Evolutionary conservation across 2,797 vertebrate species (phyloP).

Genomic region (Alosa sapidissima): DNA sequence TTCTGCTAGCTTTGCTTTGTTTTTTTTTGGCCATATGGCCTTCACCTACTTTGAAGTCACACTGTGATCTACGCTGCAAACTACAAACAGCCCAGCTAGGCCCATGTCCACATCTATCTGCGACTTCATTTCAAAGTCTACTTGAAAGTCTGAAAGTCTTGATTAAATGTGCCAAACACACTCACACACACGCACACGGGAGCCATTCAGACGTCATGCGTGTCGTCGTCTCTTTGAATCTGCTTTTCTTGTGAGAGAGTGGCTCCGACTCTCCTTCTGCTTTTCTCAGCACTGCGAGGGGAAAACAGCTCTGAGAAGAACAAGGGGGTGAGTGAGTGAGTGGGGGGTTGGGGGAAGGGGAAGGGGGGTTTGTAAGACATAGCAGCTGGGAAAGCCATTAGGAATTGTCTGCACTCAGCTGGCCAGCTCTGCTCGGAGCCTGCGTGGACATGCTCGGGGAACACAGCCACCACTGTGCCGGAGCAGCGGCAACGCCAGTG

Average conservation of each 20-base stretch:
- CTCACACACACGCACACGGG: neutral
- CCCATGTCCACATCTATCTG: too few relatives aligned
- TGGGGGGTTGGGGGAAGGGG: neutral
- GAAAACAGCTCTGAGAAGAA: conserved; percentile 9
- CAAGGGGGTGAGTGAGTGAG: neutral
- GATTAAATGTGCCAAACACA: neutral
- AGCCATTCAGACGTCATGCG: neutral
- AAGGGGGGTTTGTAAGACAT: neutral
- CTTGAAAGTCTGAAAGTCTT: too few relatives aligned
- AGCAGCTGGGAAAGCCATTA: conserved; percentile 33
- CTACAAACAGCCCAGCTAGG: neutral
- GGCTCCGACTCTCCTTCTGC: too few relatives aligned
- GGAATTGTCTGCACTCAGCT: conserved; percentile 3
- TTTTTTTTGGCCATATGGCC: neutral
- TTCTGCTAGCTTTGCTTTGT: neutral
- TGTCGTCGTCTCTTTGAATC: neutral
- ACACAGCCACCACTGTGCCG: conserved; percentile 7
- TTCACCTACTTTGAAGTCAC: neutral
- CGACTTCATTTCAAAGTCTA: too few relatives aligned
- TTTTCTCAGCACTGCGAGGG: neutral
- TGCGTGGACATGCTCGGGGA: conserved; percentile 26
- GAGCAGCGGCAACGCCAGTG: neutral
- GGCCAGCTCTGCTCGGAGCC: neutral
- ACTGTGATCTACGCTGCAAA: neutral
- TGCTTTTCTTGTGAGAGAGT: neutral